Conservation (phyloP, 2,113 vertebrate species). For the Dasyprocta punctata region DNA sequence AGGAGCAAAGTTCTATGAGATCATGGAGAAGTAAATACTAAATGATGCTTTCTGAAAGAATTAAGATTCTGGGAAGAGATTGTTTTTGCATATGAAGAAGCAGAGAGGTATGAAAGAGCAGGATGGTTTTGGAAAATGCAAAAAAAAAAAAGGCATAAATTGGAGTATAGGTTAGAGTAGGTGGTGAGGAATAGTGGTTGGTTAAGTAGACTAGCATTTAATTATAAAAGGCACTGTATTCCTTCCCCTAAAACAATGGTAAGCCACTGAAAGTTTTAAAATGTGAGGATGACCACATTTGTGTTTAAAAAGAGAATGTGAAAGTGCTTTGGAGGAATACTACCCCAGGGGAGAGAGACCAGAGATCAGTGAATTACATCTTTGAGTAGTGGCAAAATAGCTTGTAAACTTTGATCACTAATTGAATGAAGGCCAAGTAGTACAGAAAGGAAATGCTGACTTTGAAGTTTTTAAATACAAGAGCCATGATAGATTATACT, state of each 20-base stretch:
- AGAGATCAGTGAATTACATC: neutral
- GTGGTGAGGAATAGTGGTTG: neutral
- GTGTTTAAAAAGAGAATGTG: neutral
- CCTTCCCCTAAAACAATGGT: neutral
- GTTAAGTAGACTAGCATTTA: neutral
- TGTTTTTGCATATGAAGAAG: neutral
- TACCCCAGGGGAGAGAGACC: neutral
- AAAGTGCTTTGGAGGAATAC: neutral
- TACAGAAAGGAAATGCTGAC: constrained; percentile 12
- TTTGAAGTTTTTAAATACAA: neutral
- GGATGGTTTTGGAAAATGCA: neutral
- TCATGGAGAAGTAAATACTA: neutral
- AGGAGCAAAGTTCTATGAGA: neutral
- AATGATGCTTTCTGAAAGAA: neutral
- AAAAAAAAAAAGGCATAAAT: neutral
- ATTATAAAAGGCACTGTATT: neutral
- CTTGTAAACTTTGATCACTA: neutral
- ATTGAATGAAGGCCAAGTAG: neutral
- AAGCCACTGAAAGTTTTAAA: neutral
- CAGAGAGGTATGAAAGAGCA: neutral
- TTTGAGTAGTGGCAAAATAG: neutral
- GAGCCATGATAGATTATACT: constrained; percentile 9
- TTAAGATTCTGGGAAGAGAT: neutral
- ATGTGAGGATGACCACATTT: neutral
- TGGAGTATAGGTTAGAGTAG: neutral